Conservation (phyloP, 2,113 vertebrate species). For the Chloropsis cyanopogon region DNA sequence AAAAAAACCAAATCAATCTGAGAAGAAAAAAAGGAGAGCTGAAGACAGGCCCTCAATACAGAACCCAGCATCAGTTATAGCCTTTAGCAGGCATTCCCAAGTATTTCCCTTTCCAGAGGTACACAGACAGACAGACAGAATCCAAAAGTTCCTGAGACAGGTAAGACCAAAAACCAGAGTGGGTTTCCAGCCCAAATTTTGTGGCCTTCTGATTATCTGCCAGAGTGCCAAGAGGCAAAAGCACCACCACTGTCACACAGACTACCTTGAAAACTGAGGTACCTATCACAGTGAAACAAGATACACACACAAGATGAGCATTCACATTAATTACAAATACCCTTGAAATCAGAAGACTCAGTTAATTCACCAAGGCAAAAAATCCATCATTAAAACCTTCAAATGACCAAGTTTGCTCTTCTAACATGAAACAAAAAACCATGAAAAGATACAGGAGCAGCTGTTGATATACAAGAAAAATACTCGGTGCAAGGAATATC, state of each 20-base stretch:
- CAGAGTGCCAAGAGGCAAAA: not conserved
- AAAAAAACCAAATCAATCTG: not conserved
- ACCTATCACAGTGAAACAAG: not conserved
- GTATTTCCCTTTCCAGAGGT: not conserved
- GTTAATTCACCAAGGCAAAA: not conserved
- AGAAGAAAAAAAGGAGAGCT: not conserved
- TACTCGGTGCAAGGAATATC: not conserved
- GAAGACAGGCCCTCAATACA: not conserved
- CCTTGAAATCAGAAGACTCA: not conserved
- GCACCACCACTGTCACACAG: accelerated
- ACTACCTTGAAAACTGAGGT: not conserved
- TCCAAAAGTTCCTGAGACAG: not conserved
- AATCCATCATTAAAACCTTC: not conserved
- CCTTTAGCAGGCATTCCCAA: not conserved
- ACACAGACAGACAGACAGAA: not conserved
- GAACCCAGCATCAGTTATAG: not conserved
- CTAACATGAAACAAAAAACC: not conserved
- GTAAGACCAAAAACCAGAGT: not conserved
- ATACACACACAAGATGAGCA: not conserved
- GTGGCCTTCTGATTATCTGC: not conserved
- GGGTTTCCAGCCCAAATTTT: not conserved
- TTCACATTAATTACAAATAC: not conserved
- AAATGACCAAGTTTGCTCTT: not conserved
- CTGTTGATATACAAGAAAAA: not conserved
- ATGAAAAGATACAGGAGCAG: accelerated